Evolutionary conservation across 2,797 vertebrate genomes (phyloP), one percentile per base, ranked within the genome.

Genomic region (Australoheros facetus): DNA sequence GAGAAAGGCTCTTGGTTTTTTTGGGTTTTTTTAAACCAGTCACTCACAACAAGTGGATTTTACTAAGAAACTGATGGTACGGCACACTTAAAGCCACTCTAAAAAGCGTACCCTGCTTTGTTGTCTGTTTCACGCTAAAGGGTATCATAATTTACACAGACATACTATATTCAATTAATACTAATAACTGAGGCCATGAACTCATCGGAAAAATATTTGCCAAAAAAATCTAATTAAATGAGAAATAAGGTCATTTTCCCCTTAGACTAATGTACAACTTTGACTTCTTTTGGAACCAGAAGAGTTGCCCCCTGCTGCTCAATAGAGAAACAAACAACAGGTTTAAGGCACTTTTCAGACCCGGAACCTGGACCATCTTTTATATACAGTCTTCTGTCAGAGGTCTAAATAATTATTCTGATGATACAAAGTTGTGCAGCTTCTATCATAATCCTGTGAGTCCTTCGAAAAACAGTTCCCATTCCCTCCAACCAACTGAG

Each of bases 131-230:
- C 7, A 42, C 11, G 37, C 0, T 42, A 39, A 39, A 11, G 37
- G 11, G 37, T 0, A 37, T 0, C 34, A 23, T 1, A 23, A 16
- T 62, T 1, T 39, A 62, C 34, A 39, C 59, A 23, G 12, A 42
- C 39, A 13, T 42, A 12, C 30, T 10, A 4, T 3, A 3, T 53
- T 53, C 17, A 53, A 53, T 19, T 53, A 53, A 53, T 10, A 53
- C 7, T n/a, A 53, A 10, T 7, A 34, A 34, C 32, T 19, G 17
- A n/a, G 3, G 7, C 32, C 48, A 53, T 10, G 16, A 57, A 30
- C 8, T 11, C 28, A 32, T 62, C 12, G 23, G 59, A 42, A 39
- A 39, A 39, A 62, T 2, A 5, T 6, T 45, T 45, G 16, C 42
- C 13, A 14, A 45, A 42, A 42, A 39, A 3, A 34, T 39, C 37